phyloP scores from a whole-genome alignment of 2,113 vertebrate species.

The Lepisosteus oculatus region DNA sequence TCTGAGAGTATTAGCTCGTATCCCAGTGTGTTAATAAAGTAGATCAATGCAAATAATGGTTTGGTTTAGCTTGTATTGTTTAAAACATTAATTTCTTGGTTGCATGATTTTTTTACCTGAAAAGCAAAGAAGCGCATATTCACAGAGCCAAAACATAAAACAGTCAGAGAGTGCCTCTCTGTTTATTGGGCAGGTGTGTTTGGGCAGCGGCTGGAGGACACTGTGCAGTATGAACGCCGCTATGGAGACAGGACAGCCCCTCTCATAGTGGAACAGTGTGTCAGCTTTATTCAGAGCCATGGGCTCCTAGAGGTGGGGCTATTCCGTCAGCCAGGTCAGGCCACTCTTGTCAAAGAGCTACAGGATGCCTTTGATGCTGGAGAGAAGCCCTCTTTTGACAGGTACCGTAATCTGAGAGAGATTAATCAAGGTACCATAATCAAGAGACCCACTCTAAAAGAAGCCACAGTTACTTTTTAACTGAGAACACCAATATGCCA shows the following conservation, averaged over 20 bases:
- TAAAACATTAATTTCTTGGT: no score
- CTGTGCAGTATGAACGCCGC: slow-evolving; percentile 63
- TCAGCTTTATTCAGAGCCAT: slow-evolving; percentile 59
- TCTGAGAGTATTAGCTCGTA: no score
- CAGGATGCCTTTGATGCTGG: slow-evolving; percentile 69
- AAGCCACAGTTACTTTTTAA: no score
- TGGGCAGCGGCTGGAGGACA: slow-evolving; percentile 71
- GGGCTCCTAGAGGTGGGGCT: slow-evolving; percentile 68
- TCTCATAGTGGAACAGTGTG: slow-evolving; percentile 72
- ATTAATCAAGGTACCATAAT: no score
- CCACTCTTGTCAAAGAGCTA: slow-evolving; percentile 68
- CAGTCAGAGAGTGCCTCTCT: background rate
- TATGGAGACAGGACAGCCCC: slow-evolving; percentile 64
- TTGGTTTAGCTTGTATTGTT: no score
- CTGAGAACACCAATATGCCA: no score
- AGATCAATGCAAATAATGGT: no score
- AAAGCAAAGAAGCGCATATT: background rate
- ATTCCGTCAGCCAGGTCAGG: slow-evolving; percentile 67
- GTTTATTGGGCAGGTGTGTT: slow-evolving; percentile 58
- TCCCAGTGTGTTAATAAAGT: no score
- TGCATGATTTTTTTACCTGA: no score
- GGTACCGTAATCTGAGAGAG: slow-evolving; percentile 37
- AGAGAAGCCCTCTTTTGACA: slow-evolving; percentile 67
- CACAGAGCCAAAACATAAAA: background rate
- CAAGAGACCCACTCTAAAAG: no score